Evolutionary conservation across 2,888 invertebrate genomes (phyloP).

Genomic region (Drosophila vallismaia): DNA sequence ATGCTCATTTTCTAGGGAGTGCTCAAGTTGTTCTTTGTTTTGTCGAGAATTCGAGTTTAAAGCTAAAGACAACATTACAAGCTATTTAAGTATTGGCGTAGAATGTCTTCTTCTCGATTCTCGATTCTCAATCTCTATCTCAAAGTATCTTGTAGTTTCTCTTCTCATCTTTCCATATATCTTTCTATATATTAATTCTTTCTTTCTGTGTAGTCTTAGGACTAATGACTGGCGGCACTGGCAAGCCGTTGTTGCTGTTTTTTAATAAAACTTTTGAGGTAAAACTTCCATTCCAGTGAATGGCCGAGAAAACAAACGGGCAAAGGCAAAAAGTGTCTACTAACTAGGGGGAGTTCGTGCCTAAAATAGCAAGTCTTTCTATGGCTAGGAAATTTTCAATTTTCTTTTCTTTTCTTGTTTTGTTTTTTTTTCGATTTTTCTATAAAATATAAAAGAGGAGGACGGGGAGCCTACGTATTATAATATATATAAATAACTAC

Average conservation of each 20-base stretch:
- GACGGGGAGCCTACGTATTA: conserved; percentile 15
- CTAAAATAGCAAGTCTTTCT: conserved; percentile 34
- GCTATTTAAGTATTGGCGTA: conserved; percentile 77
- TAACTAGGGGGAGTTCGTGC: conserved; percentile 22
- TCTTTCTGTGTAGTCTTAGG: conserved; percentile 35
- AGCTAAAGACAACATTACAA: conserved; percentile 58
- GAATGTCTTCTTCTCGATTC: conserved; percentile 36
- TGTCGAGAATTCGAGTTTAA: conserved; percentile 33
- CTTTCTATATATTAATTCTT: conserved; percentile 8
- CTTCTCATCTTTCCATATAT: background rate
- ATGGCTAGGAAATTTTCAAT: conserved; percentile 22
- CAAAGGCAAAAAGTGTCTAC: conserved; percentile 44
- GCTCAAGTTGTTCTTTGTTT: conserved; percentile 3
- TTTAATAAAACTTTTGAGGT: conserved; percentile 49
- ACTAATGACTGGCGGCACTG: conserved; percentile 63
- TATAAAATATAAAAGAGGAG: background rate
- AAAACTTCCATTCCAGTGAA: conserved; percentile 51
- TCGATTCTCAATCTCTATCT: conserved; percentile 1
- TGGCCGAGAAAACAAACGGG: conserved; percentile 33
- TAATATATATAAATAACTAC: conserved; percentile 36
- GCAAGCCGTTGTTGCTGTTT: conserved; percentile 13
- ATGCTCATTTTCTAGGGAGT: conserved; percentile 1
- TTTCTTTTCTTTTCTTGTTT: too few relatives aligned
- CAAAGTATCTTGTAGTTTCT: background rate
- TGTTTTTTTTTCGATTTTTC: background rate